A percentile compares a stretch with the other conserved stretches of the same genome.
Evolutionary conservation across 37 sponge, comb jelly and placozoan genomes (phyloP).

Genomic region (Mnemiopsis leidyi): DNA sequence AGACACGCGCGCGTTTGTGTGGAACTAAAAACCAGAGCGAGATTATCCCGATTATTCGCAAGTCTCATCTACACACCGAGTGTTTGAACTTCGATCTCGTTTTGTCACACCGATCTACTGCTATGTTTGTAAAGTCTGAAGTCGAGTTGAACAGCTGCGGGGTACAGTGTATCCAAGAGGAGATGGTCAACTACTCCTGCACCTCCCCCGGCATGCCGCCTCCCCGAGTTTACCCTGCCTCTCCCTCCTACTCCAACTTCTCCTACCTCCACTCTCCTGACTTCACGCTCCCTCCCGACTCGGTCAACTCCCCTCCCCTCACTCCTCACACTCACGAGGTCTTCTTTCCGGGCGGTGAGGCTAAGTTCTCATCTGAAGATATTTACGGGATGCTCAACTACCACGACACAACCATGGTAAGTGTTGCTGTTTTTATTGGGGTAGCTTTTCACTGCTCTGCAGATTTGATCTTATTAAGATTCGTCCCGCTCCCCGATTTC

Average conservation of each 20-base stretch:
- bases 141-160: background rate
- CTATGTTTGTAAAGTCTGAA: slow-evolving; percentile 48
- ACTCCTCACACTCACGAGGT: slow-evolving; percentile 5
- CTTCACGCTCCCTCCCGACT: background rate
- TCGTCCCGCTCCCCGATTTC: background rate
- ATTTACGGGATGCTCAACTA: background rate
- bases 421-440: background rate
- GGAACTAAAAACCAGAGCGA: slow-evolving; percentile 54
- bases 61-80: background rate
- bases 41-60: slow-evolving; percentile 43
- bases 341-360: background rate
- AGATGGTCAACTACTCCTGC: background rate
- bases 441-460: background rate
- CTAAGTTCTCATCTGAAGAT: background rate
- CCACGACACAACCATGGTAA: background rate
- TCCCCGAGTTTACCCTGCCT: background rate
- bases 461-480: background rate
- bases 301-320: slow-evolving; percentile 16
- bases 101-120: background rate
- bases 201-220: background rate
- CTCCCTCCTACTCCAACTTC: background rate
- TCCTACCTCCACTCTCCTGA: background rate
- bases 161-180: background rate
- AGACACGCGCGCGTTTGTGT: slow-evolving; percentile 29
- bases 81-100: background rate